Evolutionary conservation across 2,888 invertebrate species (phyloP).

Genomic region (Caenorhabditis panamensis): DNA sequence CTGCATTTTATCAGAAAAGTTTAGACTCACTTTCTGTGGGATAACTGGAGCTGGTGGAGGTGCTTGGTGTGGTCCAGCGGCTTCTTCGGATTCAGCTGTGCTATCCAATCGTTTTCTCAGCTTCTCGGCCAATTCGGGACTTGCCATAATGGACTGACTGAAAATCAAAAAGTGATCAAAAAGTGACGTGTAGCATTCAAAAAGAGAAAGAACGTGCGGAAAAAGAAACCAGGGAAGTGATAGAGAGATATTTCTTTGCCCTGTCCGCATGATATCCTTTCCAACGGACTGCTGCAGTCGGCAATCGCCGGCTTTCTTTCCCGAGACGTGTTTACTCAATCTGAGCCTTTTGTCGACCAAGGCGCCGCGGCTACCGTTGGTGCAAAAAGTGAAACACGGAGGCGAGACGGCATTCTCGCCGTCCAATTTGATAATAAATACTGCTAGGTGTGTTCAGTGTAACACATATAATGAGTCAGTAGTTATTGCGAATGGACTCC

Average conservation of each 20-base stretch:
- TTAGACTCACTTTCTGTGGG: conserved; percentile 53
- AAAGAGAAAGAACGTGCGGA: conserved; percentile 4
- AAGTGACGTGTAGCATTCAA: background rate
- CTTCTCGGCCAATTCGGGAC: conserved; percentile 66
- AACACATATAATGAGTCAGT: conserved; percentile 39
- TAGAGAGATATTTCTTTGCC: conserved; percentile 2
- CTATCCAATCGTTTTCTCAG: conserved; percentile 60
- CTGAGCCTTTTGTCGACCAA: conserved; percentile 33
- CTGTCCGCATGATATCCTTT: conserved; percentile 50
- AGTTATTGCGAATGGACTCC: background rate
- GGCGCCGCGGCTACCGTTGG: background rate
- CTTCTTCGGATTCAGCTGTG: conserved; percentile 16
- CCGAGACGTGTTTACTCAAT: conserved; percentile 41
- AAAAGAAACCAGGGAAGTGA: conserved; percentile 19
- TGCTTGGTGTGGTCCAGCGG: background rate
- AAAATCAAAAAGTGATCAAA: conserved; percentile 4
- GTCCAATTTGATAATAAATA: conserved; percentile 18
- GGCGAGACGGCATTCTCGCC: conserved; percentile 14
- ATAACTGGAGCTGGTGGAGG: conserved; percentile 63
- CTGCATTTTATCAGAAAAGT: background rate
- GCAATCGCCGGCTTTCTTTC: conserved; percentile 15
- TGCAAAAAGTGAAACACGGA: conserved; percentile 24
- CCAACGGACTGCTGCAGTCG: conserved; percentile 13
- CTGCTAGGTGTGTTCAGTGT: conserved; percentile 10
- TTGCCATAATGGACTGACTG: conserved; percentile 44